phyloP scores from a whole-genome alignment of 2,888 invertebrate species.

The Allophyes oxyacanthae region DNA sequence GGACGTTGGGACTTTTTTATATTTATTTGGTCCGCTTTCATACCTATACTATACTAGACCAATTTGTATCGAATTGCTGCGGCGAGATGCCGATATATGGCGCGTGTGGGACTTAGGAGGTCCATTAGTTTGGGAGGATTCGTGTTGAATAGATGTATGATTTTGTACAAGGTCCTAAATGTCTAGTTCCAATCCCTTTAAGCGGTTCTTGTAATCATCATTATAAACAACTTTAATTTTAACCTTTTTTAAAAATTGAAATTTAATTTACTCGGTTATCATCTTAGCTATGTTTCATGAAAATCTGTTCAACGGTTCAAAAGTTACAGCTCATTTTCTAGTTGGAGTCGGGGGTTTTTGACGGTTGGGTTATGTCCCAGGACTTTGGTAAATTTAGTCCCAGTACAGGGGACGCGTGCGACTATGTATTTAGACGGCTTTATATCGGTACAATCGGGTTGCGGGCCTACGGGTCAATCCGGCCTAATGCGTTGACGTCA shows the following conservation, averaged over 20 bases:
- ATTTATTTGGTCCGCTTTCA: constrained; percentile 31
- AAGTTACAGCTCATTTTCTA: no score
- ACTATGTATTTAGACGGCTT: constrained; percentile 68
- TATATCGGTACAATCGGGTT: constrained; percentile 65
- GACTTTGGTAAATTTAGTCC: constrained; percentile 6
- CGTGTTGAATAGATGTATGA: no score
- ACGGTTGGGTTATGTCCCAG: no score
- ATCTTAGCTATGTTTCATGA: no score
- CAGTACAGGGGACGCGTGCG: constrained; percentile 45
- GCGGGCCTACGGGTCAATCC: constrained; percentile 63
- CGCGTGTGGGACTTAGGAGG: constrained; percentile 15
- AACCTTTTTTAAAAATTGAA: no score
- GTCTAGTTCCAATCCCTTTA: no score
- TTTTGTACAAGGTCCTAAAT: no score
- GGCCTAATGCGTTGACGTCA: constrained; percentile 74
- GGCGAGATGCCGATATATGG: constrained; percentile 33
- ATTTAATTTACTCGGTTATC: no score
- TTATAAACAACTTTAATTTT: no score
- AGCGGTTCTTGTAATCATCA: no score
- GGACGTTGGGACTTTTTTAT: constrained; percentile 20
- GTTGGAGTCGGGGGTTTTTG: no score
- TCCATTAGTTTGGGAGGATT: background rate
- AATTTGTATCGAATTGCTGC: constrained; percentile 49
- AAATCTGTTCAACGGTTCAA: no score
- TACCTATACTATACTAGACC: constrained; percentile 12